phyloP scores from a whole-genome alignment of 2,888 invertebrate species.

The Thecophora atra region DNA sequence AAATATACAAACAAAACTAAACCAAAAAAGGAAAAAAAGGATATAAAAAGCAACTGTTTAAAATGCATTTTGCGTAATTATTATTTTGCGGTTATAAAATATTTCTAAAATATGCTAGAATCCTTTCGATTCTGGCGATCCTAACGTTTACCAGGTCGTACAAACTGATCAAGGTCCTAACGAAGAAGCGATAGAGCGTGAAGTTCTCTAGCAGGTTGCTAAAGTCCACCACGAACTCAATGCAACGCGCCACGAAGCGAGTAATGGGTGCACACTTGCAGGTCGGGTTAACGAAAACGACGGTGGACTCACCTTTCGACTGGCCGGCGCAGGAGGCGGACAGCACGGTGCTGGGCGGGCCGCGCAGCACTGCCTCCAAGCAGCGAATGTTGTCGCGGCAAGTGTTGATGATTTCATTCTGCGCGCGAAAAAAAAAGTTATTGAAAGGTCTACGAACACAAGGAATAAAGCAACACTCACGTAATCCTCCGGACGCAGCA shows the following conservation, averaged over 20 bases:
- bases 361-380: constrained; percentile 75
- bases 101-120: constrained; percentile 40
- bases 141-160: constrained; percentile 57
- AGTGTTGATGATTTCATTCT: constrained; percentile 86
- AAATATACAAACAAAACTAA: constrained; percentile 11
- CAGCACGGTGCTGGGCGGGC: constrained; percentile 67
- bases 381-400: constrained; percentile 88
- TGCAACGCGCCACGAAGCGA: constrained; percentile 62
- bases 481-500: constrained; percentile 66
- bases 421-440: constrained; percentile 42
- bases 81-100: constrained; percentile 10
- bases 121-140: constrained; percentile 33
- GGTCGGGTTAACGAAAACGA: constrained; percentile 49
- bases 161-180: constrained; percentile 56
- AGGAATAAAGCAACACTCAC: constrained; percentile 55
- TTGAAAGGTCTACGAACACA: background rate
- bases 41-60: constrained; percentile 4
- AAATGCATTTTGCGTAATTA: background rate
- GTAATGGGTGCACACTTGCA: constrained; percentile 66
- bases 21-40: background rate
- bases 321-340: constrained; percentile 70
- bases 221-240: constrained; percentile 62
- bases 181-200: constrained; percentile 60
- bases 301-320: constrained; percentile 70
- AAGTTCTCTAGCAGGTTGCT: constrained; percentile 62